Base-by-base conservation (phyloP, 2,888 invertebrate genomes). In the Gandaritis pyraliata region DNA sequence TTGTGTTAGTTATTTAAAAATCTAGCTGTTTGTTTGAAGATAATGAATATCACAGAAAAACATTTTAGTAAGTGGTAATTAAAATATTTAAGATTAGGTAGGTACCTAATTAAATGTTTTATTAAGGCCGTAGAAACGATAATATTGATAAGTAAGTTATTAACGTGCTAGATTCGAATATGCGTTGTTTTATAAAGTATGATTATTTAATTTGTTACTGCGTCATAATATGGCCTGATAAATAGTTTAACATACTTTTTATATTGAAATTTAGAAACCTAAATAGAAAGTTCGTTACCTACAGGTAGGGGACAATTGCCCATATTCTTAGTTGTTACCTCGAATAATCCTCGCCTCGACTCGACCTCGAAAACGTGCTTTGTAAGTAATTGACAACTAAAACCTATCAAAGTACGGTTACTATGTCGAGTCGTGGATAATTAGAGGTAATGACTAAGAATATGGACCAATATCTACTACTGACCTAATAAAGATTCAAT, bases 81-180 rank as follows among this genome's bases (percentile, higher is more conserved):
- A 5, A 41, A 15, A 41, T 41, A 7, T 8, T 46, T 23, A n/a
- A 12, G 6, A 38, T n/a, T 38, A 38, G 8, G 13, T 41, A 41
- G 13, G 13, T 15, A 41, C 41, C 15, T 41, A 41, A 41, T 41
- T 13, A 41, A 13, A 50, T 10, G 15, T 48, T 29, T 50, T 36
- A 49, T 18, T 51, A n/a, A 51, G 39, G 29, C 39, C 39, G 18
- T 50, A 29, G 18, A n/a, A 39, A 50, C 39, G 41, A 41, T 41
- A 38, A 50, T 13, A 8, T 50, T 29, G 11, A 41, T 51, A 10
- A 11, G 10, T 33, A 41, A 23, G 4, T 50, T 13, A 33, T 23
- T 38, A 38, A 11, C 8, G 18, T 23, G 7, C 50, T 12, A 13
- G 7, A 12, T 30, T 29, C 2, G 2, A 43, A 43, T 33, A 36